These are phyloP conservation scores for Trogon surrucura DNA, from an alignment of 2,113 vertebrate species.

Conservation along the genomic window DNA sequence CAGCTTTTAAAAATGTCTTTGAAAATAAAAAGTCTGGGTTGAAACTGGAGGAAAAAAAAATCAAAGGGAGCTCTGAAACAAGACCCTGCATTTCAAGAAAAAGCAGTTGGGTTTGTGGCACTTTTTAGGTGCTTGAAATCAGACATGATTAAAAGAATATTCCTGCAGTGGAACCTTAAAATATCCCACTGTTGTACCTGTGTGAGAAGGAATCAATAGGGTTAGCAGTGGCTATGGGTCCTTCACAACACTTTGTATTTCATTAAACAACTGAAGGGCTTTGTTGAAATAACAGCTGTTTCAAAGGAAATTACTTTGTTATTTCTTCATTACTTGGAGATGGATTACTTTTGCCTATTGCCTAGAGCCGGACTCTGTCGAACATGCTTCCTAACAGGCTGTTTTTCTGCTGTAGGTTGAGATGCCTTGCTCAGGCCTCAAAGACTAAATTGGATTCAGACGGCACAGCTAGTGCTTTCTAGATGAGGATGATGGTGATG, in stretches of 20 bases:
- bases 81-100: not conserved
- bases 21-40: not conserved
- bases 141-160: not conserved
- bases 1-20: not conserved
- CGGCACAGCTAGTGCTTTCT: not conserved
- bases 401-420: not conserved
- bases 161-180: not conserved
- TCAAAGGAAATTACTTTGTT: not conserved
- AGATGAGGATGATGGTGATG: not conserved
- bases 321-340: not conserved
- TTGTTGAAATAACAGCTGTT: not conserved
- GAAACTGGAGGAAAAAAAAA: not conserved
- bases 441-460: not conserved
- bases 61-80: not conserved
- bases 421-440: not conserved
- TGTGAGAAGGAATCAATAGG: not conserved
- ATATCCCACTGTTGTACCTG: not conserved
- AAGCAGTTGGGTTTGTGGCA: not conserved
- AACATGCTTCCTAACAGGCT: fast-evolving
- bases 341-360: not conserved
- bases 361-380: not conserved
- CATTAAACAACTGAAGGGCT: not conserved
- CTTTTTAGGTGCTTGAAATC: not conserved
- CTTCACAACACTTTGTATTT: not conserved
- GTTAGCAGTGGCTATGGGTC: not conserved